Conservation (phyloP, 2,888 invertebrate species). For the Lepidonotus clava region DNA sequence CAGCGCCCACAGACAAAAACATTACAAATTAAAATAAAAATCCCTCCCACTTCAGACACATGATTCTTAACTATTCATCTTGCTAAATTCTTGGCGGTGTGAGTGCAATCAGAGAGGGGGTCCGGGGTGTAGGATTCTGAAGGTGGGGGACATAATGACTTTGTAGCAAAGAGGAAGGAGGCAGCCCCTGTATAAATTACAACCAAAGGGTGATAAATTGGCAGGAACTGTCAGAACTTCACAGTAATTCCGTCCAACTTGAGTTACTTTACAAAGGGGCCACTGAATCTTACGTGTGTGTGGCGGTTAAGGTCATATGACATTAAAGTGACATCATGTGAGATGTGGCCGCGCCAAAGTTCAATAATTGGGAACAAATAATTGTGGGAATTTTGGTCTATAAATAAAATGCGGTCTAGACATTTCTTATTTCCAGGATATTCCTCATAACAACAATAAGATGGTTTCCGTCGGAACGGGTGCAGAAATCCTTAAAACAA, state of each 20-base stretch:
- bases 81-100: neutral
- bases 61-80: neutral
- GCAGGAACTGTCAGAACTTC: neutral
- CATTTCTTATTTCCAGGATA: constrained; percentile 2
- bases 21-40: neutral
- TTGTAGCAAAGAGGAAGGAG: neutral
- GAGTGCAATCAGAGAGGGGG: neutral
- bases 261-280: constrained; percentile 1
- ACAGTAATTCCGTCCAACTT: neutral
- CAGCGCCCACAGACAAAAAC: neutral
- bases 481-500: no score
- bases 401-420: neutral
- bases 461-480: no score
- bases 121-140: neutral
- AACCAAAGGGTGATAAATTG: neutral
- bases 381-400: constrained; percentile 6
- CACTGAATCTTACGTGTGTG: neutral
- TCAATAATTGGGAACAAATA: neutral
- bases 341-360: neutral
- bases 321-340: neutral
- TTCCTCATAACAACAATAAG: neutral
- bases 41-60: neutral
- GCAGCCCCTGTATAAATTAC: neutral
- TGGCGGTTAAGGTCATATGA: neutral
- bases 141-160: neutral